Base-by-base conservation (phyloP, 1,140 invertebrate genomes). In the Magallana ariakensis region DNA sequence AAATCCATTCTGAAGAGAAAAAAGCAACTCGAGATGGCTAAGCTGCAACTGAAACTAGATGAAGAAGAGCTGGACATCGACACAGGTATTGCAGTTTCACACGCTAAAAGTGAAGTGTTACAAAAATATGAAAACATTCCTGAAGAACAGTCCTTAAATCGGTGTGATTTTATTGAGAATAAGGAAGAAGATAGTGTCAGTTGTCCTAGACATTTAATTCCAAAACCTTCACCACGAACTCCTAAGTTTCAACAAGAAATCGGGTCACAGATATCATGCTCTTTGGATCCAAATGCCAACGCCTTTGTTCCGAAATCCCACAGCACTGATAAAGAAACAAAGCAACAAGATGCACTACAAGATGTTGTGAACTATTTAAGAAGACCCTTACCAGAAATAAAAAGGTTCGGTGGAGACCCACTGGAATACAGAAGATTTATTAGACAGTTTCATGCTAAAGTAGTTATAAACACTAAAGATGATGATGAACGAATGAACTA, bases 401-500 rank as follows among this genome's bases (percentile, higher is more conserved):
- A 53, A n/a, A 84, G 80, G n/a, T 89, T 89, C 26, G 46, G 70
- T 70, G 85, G 88, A 58, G 58, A 90, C 56, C 86, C 86, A 16
- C 9, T 85, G 11, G 66, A 87, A 80, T 89, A 84, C 15, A 58
- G 87, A 54, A 60, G 80, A 58, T 87, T 87, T 62, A 62, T 81
- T 46, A 33, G 83, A 60, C 87, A 87, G 80, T 87, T 87, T 19
- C 56, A 80, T 9, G 54, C 70, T 9, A 87, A 83, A 66, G 54
- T 85, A 53, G 70, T 87, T 15, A 26, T 57, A 16, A 84, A 85
- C 26, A 66, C 66, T 10, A 62, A 85, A n/a, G 22, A 13, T 33
- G 82, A 87, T 56, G 86, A 87, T 62, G 81, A 87, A 54, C 83
- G 81, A 55, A 75, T 85, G 54, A 89, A 86, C 19, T 87, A 87